A percentile compares a stretch with the other conserved stretches of the same genome.
Conservation (phyloP, 2,113 vertebrate genomes). For the Polypterus bichir region DNA sequence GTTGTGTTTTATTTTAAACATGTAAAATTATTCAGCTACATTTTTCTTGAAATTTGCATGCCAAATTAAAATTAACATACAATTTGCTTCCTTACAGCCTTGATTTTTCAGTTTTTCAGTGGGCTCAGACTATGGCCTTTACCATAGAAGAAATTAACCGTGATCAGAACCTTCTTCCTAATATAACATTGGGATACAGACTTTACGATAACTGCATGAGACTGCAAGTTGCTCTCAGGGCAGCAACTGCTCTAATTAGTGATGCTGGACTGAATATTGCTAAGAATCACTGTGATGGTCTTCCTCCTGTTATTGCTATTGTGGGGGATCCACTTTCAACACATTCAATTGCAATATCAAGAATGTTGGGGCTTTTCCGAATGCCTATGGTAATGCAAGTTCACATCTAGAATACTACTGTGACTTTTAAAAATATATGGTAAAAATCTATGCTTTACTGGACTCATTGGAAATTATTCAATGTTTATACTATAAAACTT, state of each 20-base stretch:
- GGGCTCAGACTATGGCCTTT: conserved; percentile 41
- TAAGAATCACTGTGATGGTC: no score
- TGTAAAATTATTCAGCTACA: background rate
- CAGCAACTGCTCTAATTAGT: conserved; percentile 34
- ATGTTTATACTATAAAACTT: no score
- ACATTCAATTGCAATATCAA: background rate
- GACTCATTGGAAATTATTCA: no score
- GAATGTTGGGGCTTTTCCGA: background rate
- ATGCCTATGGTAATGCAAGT: background rate
- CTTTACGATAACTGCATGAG: conserved; percentile 42
- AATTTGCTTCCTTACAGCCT: conserved; percentile 23
- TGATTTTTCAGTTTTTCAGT: conserved; percentile 26
- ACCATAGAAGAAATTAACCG: conserved; percentile 56
- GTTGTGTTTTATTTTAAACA: no score
- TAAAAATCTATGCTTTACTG: no score
- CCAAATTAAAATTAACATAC: no score
- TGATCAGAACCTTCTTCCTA: conserved; percentile 37
- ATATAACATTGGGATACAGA: conserved; percentile 41
- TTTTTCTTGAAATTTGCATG: background rate
- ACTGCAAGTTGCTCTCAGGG: conserved; percentile 31
- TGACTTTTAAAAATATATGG: no score
- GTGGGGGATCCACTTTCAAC: background rate
- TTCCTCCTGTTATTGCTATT: background rate
- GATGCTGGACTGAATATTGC: background rate
- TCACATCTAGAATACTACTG: no score